Evolutionary conservation across 2,113 vertebrate genomes (phyloP).

Genomic region (Choloepus hoffmanni): DNA sequence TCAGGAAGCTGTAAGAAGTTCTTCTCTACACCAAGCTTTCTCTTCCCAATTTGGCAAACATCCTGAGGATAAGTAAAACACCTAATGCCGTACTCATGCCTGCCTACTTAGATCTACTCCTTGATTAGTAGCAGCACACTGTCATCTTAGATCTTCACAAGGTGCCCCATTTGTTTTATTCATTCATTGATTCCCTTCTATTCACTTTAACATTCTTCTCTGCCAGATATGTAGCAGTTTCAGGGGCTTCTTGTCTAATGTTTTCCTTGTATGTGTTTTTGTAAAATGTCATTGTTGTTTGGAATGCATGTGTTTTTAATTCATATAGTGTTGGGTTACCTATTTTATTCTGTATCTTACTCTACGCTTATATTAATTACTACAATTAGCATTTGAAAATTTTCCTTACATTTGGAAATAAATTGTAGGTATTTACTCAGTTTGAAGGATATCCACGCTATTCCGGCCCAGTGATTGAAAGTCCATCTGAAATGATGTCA

Average conservation of each 20-base stretch:
- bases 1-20: background rate
- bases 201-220: background rate
- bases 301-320: no score
- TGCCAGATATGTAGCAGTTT: background rate
- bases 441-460: no score
- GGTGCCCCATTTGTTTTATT: background rate
- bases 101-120: background rate
- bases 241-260: background rate
- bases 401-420: no score
- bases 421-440: no score
- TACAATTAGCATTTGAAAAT: no score
- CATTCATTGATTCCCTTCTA: background rate
- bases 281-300: background rate
- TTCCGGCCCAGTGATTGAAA: no score
- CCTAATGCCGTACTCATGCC: background rate
- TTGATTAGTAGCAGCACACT: background rate
- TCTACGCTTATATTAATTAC: no score
- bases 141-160: background rate
- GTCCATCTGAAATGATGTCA: no score
- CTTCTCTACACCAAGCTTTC: background rate
- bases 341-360: no score
- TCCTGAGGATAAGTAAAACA: no score
- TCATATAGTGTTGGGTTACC: no score
- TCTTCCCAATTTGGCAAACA: background rate
- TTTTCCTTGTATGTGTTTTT: background rate